Evolutionary conservation across 2,797 vertebrate species (phyloP), one percentile per base, ranked within the genome.

Genomic region (Pangasius larnaudii): DNA sequence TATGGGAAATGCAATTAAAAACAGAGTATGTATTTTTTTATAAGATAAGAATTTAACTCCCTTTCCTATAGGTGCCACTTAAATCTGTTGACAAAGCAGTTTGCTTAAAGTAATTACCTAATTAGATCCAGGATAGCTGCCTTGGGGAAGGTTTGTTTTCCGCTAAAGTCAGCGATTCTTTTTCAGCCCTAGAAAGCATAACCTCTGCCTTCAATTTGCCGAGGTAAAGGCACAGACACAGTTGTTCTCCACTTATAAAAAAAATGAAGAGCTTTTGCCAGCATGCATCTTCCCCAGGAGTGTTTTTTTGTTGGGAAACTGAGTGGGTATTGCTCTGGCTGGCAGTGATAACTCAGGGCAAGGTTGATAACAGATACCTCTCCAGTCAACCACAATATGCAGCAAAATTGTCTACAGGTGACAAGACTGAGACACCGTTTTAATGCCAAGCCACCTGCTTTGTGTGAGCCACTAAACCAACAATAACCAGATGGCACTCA

Each of bases 51-150:
- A 67, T 36, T 14, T 69, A 56, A 79, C 82, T 77, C 67, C 30
- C 61, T 85, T 80, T 87, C 22, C 53, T 42, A 67, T 61, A 81
- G 65, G 59, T 91, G 90, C 51, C 75, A 27, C 53, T 61, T 79
- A 46, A 89, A 78, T 86, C 42, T 88, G 87, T 79, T 85, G 86
- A 89, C 69, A 49, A 69, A 56, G 67, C 87, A 90, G 72, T 87
- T 85, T 88, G 83, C 85, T 85, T 46, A 88, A 89, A 85, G n/a
- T 79, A 89, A 89, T 88, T 84, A 87, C 77, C 79, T 84, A 89
- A 89, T 90, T 88, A 80, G 78, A 85, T 80, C 19, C 59, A 77
- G 75, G 61, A 56, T 19, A 33, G 53, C 65, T 88, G 27, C 89
- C 87, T 81, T 88, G 33, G 86, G 88, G 84, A 82, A 78, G 27